Evolutionary conservation across 1,140 invertebrate species (phyloP), one percentile per base, ranked within the genome.

Genomic region (Hesperophylax magnus): DNA sequence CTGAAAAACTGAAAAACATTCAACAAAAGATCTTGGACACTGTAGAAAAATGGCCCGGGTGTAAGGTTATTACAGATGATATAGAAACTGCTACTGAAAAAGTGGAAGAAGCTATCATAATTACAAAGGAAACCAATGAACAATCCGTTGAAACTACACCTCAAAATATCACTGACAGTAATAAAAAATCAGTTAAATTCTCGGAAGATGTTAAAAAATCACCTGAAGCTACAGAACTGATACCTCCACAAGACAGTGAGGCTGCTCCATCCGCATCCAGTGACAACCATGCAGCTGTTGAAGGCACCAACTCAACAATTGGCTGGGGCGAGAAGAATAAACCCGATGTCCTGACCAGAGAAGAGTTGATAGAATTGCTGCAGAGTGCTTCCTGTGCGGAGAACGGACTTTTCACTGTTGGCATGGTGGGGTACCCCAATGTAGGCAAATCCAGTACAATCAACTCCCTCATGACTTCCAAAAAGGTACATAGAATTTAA

Each of bases 401-500:
- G 92, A 82, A 92, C 88, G 90, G 88, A 58, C 86, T 94, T 15
- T 92, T 94, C 0, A 97, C 96, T 52, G 93, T 99, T 82, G 98
- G 98, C 58, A 92, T 99, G 88, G 97, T 99, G 84, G 98, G 99
- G 0, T 99, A 99, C 91, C 98, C 98, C 1, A 99, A 99, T 92
- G 99, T 99, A 52, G 99, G 99, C 17, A 99, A 99, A 91, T 99
- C 98, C 91, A 99, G 98, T 63, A 99, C 98, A 4, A 98, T 99
- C 53, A 99, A 99, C 92, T 92, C 97, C 5, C 88, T 99, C 58
- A 91, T 99, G 86, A 92, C 93, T 77, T 91, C 92, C 15, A 99
- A 99, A 88, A 99, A 98, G 90, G 97, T 90, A n/a, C 14, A 20
- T 60, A 24, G 39, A 47, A 47, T 14, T 14, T 47, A 14, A 14